Percentiles rank a stretch among this genome's conserved stretches.
Evolutionary conservation across 2,113 vertebrate species (phyloP).

Genomic region (Carettochelys insculpta): DNA sequence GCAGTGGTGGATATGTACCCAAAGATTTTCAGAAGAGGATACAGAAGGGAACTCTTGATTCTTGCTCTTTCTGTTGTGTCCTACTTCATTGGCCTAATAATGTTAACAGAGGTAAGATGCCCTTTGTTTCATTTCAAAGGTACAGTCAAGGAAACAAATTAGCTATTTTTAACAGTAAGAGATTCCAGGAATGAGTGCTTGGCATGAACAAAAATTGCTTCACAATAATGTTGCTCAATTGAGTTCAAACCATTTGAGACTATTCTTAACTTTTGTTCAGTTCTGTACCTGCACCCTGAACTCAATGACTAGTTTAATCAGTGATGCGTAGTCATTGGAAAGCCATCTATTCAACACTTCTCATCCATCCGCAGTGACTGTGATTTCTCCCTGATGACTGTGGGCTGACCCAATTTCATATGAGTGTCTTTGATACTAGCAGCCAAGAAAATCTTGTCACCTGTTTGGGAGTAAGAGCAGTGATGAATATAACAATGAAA

Average conservation of each 20-base stretch:
- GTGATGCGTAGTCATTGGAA: not conserved
- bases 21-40: conserved; percentile 93
- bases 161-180: not conserved
- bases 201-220: not conserved
- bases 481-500: not conserved
- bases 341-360: not conserved
- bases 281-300: not conserved
- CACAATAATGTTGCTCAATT: not conserved
- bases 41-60: conserved; percentile 93
- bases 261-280: not conserved
- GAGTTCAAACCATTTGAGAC: not conserved
- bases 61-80: conserved; percentile 89
- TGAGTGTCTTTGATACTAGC: not conserved
- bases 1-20: conserved; percentile 98
- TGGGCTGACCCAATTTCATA: not conserved
- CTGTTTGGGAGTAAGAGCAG: not conserved
- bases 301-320: not conserved
- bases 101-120: conserved; percentile 92
- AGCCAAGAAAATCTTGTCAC: no score
- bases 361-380: fast-evolving
- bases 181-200: not conserved
- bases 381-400: not conserved
- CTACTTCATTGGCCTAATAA: conserved; percentile 92
- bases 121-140: not conserved
- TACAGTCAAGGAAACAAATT: not conserved